These are phyloP conservation scores for Ephestia elutella DNA, from an alignment of 1,140 invertebrate genomes.

Conservation along the genomic window DNA sequence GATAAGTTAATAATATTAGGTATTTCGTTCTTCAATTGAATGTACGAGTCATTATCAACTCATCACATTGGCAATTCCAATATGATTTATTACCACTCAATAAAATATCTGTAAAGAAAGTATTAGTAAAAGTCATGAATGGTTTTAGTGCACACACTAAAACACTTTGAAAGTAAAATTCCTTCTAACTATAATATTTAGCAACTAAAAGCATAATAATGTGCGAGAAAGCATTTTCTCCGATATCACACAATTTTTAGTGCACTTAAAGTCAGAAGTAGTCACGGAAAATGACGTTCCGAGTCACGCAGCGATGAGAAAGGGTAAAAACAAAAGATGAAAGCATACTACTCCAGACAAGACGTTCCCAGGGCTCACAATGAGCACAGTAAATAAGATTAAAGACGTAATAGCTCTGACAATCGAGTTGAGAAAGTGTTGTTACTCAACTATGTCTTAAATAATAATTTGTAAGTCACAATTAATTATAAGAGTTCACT, in stretches of 20 bases:
- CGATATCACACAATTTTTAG: neutral
- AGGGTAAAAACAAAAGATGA: constrained; percentile 53
- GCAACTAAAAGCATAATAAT: neutral
- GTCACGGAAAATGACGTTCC: constrained; percentile 10
- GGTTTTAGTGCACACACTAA: no score
- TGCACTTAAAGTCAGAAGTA: constrained; percentile 1
- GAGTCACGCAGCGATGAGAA: constrained; percentile 12
- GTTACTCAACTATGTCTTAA: constrained; percentile 24
- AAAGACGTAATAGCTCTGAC: constrained; percentile 37
- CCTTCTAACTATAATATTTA: neutral
- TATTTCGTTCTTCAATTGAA: no score
- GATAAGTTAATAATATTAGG: no score
- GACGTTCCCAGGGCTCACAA: constrained; percentile 51
- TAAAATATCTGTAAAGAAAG: no score
- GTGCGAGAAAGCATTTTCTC: constrained; percentile 2
- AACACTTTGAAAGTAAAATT: neutral
- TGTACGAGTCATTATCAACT: no score
- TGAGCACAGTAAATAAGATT: constrained; percentile 36
- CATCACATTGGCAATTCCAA: no score
- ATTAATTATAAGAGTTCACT: constrained; percentile 53
- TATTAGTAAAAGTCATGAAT: no score
- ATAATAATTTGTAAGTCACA: constrained; percentile 35
- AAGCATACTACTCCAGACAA: constrained; percentile 41
- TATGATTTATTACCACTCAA: no score
- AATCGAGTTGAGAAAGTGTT: constrained; percentile 44